Conservation (phyloP, 2,797 vertebrate genomes). For the Epinephelus awoara region DNA sequence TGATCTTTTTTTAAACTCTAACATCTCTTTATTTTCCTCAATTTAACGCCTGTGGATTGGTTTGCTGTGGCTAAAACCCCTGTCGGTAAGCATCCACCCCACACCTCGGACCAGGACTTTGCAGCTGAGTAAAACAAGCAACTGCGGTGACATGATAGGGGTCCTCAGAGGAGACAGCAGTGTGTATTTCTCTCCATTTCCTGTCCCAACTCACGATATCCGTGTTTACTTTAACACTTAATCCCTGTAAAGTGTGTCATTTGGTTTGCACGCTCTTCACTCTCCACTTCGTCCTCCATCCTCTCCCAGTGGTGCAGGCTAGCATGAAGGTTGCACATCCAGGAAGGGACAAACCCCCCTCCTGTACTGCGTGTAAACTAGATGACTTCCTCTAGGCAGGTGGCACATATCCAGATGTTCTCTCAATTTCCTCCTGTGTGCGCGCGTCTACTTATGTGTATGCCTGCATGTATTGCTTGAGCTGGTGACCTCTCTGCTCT, state of each 20-base stretch:
- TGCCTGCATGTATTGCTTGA: constrained; percentile 70
- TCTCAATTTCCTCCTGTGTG: constrained; percentile 77
- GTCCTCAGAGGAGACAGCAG: constrained; percentile 47
- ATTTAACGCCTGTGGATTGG: constrained; percentile 24
- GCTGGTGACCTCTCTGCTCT: constrained; percentile 78
- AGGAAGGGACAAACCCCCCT: constrained; percentile 80
- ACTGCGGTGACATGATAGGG: constrained; percentile 73
- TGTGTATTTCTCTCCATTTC: constrained; percentile 73
- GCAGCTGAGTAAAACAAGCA: constrained; percentile 68
- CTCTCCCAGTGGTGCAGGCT: constrained; percentile 79
- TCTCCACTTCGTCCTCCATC: constrained; percentile 79
- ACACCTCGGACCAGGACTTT: constrained; percentile 49
- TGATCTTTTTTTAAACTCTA: background rate
- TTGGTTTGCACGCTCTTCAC: constrained; percentile 83
- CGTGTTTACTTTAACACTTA: constrained; percentile 83
- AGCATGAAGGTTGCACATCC: constrained; percentile 83
- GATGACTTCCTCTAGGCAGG: constrained; percentile 87
- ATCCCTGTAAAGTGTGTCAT: constrained; percentile 81
- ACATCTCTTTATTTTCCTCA: constrained; percentile 11
- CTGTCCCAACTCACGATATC: constrained; percentile 73
- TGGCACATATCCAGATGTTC: constrained; percentile 86
- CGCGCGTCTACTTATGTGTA: constrained; percentile 53
- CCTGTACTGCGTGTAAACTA: constrained; percentile 82
- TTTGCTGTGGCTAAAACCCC: constrained; percentile 43
- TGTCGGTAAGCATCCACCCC: constrained; percentile 51